phyloP scores from a whole-genome alignment of 1,140 invertebrate genomes.

The Drosophila virilis region DNA sequence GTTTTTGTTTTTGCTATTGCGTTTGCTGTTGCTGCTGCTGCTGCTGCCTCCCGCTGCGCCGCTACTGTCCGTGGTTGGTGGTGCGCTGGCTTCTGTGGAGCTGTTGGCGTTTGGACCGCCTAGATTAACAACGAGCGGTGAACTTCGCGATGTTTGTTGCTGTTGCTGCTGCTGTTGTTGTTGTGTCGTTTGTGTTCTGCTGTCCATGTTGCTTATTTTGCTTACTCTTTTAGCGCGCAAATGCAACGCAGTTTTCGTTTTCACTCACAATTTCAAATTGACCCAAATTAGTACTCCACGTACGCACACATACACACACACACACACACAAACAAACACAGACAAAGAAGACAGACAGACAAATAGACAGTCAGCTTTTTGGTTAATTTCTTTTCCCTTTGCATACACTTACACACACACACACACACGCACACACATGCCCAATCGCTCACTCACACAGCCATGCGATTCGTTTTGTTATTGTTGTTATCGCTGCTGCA shows the following conservation, averaged over 20 bases:
- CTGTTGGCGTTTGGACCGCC: slow-evolving; percentile 67
- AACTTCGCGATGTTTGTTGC: slow-evolving; percentile 61
- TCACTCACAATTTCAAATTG: slow-evolving; percentile 51
- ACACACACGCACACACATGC: slow-evolving; percentile 7
- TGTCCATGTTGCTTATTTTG: slow-evolving; percentile 47
- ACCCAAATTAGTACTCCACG: slow-evolving; percentile 51
- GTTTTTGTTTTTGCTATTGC: slow-evolving; percentile 31
- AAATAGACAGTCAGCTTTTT: slow-evolving; percentile 21
- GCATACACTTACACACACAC: slow-evolving; percentile 16
- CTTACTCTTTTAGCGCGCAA: slow-evolving; percentile 46
- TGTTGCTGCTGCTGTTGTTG: slow-evolving; percentile 28
- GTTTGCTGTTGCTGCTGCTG: slow-evolving; percentile 18
- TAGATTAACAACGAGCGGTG: slow-evolving; percentile 53
- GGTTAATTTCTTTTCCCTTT: slow-evolving; percentile 42
- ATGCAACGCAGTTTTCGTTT: slow-evolving; percentile 51
- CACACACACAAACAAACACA: slow-evolving; percentile 8
- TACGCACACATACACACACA: slow-evolving; percentile 28
- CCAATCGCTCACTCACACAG: slow-evolving; percentile 18
- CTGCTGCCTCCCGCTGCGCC: slow-evolving; percentile 6
- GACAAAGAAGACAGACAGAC: slow-evolving; percentile 11
- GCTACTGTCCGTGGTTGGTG: slow-evolving; percentile 28
- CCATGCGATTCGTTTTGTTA: slow-evolving; percentile 37
- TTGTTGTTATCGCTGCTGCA: slow-evolving; percentile 45
- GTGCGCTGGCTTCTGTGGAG: slow-evolving; percentile 18
- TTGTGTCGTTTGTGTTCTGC: slow-evolving; percentile 47